phyloP scores from a whole-genome alignment of 2,888 invertebrate species.

The Dryobota labecula region DNA sequence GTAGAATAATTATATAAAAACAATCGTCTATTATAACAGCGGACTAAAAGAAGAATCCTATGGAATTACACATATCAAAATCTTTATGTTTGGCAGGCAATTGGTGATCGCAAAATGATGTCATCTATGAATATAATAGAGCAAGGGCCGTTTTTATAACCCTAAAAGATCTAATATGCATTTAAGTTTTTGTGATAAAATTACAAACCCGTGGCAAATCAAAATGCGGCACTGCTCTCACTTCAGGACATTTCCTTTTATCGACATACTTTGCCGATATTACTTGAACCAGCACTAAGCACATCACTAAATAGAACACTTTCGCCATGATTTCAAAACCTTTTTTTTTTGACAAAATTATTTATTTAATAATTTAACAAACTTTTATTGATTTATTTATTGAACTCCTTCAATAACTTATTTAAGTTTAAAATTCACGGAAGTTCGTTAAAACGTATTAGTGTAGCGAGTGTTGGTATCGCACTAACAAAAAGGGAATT shows the following conservation, averaged over 20 bases:
- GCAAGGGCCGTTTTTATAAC: background rate
- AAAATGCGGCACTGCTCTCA: slow-evolving; percentile 95
- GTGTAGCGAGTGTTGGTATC: slow-evolving; percentile 76
- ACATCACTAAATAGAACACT: slow-evolving; percentile 66
- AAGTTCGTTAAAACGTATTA: slow-evolving; percentile 73
- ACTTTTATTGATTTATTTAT: slow-evolving; percentile 4
- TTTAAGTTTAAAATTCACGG: slow-evolving; percentile 21
- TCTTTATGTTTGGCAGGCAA: slow-evolving; percentile 2
- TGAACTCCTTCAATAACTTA: slow-evolving; percentile 16
- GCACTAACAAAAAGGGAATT: slow-evolving; percentile 87
- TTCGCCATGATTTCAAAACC: slow-evolving; percentile 68
- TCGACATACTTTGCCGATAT: slow-evolving; percentile 84
- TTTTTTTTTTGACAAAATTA: background rate
- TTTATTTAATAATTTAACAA: background rate
- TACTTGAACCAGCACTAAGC: slow-evolving; percentile 65
- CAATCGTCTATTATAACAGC: background rate
- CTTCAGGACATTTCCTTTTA: slow-evolving; percentile 94
- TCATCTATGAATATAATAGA: slow-evolving; percentile 14
- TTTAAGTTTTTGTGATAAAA: background rate
- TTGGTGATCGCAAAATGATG: slow-evolving; percentile 2
- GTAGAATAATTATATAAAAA: background rate
- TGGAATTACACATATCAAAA: background rate
- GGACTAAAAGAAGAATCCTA: background rate
- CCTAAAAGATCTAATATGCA: background rate
- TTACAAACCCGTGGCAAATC: slow-evolving; percentile 92